phyloP scores from a whole-genome alignment of 2,113 vertebrate genomes.

The Talpa occidentalis region DNA sequence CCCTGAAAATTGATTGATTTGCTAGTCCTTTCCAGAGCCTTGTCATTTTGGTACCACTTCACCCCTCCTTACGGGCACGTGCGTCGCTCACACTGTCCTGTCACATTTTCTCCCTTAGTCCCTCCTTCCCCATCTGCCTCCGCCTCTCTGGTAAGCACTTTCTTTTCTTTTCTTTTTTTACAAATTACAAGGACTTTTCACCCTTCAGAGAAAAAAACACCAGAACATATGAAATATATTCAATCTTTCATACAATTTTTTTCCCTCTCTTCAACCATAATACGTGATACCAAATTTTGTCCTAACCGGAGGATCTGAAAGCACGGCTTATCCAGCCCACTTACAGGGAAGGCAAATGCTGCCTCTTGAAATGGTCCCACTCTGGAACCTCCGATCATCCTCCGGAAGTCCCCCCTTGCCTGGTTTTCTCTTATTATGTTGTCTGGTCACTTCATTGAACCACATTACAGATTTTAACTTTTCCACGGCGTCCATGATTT shows the following conservation, averaged over 20 bases:
- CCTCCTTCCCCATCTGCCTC: too few relatives aligned
- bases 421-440: constrained; percentile 98
- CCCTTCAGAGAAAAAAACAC: constrained; percentile 48
- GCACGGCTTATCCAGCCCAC: constrained; percentile 96
- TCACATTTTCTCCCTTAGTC: too few relatives aligned
- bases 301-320: constrained; percentile 96
- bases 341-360: constrained; percentile 93
- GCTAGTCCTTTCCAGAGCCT: too few relatives aligned
- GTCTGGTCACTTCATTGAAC: constrained; percentile 95
- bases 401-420: constrained; percentile 99
- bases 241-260: constrained; percentile 82
- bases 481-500: constrained; percentile 97
- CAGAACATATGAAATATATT: constrained; percentile 15
- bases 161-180: neutral
- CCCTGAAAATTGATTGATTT: too few relatives aligned
- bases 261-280: constrained; percentile 98
- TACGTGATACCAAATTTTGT: constrained; percentile 99
- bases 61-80: too few relatives aligned
- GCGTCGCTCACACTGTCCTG: too few relatives aligned
- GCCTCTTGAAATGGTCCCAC: constrained; percentile 98
- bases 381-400: constrained; percentile 99
- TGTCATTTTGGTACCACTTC: too few relatives aligned
- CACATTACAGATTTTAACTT: constrained; percentile 95
- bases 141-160: too few relatives aligned
- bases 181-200: neutral